These are phyloP conservation scores for Lissocephala sabroskyi DNA, from an alignment of 2,888 invertebrate species.

Conservation along the genomic window DNA sequence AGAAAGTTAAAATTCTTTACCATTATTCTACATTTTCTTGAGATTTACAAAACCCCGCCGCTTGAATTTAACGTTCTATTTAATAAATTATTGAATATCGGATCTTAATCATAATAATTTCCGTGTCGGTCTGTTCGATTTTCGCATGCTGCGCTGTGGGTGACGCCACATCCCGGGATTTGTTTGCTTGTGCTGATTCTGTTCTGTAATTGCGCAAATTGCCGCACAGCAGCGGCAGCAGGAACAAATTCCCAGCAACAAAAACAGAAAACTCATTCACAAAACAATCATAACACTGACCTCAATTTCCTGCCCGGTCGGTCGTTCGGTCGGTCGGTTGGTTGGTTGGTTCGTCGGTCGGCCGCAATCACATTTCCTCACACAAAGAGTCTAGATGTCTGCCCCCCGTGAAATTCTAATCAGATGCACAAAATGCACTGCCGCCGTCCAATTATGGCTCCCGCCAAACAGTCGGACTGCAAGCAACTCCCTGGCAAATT, in stretches of 20 bases:
- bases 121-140: neutral
- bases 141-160: neutral
- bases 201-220: neutral
- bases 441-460: constrained; percentile 47
- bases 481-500: constrained; percentile 17
- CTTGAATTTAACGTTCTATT: no score
- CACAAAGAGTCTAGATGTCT: no score
- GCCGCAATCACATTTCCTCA: constrained; percentile 51
- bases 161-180: neutral
- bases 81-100: neutral
- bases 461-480: no score
- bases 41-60: no score
- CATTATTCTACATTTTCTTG: no score
- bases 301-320: constrained; percentile 55
- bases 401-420: constrained; percentile 42
- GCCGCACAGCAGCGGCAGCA: neutral
- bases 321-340: no score
- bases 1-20: no score
- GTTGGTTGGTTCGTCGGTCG: no score
- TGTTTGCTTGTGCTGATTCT: neutral
- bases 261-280: constrained; percentile 45
- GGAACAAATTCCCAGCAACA: neutral
- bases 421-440: constrained; percentile 40
- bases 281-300: constrained; percentile 64
- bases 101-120: no score